Base-by-base conservation (phyloP, 2,888 invertebrate species). In the Chouioia cunea region DNA sequence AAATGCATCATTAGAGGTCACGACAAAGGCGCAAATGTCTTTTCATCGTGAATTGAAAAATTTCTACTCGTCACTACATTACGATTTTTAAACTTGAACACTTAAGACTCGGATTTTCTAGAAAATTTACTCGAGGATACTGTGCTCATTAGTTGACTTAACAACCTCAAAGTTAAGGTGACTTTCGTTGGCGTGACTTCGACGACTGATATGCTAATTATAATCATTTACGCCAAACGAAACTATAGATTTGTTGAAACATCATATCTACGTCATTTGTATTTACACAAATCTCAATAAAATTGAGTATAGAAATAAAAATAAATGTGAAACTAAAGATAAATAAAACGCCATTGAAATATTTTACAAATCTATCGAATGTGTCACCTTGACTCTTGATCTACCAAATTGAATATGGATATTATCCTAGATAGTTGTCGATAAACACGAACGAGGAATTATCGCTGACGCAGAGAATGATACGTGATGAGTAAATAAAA, bases 71-170 rank as follows among this genome's bases (percentile, higher is more conserved):
- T 73, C 68, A 59, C 46, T 23, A 16, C 27, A 62, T 43, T 22
- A 56, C 59, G 54, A 59, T 59, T 73, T 68, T 74, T 66, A 47
- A 71, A 65, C 71, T 69, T 75, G n/a, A 76, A 67, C 70, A 70
- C 58, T 57, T 77, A 74, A 76, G 76, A 69, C 71, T 73, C 74
- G 27, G 59, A 75, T 76, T 78, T 76, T 77, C 70, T 76, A 78
- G 76, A 46, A 52, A 71, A 71, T 76, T 78, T 77, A 75, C 65
- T 53, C 63, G 27, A 27, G 27, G 27, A 27, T 27, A 27, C 27
- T 27, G 27, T 27, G 27, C 3, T 27, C 27, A 27, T 27, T 27
- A 27, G 27, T 27, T 27, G 27, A 27, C 27, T 4, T 4, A 27
- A 27, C 27, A 2, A 6, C 27, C 2, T 27, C 47, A 23, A 36